Percentiles rank a stretch among this genome's conserved stretches.
These are phyloP conservation scores for Congeria kusceri DNA, from an alignment of 2,888 invertebrate genomes.

Conservation along the genomic window DNA sequence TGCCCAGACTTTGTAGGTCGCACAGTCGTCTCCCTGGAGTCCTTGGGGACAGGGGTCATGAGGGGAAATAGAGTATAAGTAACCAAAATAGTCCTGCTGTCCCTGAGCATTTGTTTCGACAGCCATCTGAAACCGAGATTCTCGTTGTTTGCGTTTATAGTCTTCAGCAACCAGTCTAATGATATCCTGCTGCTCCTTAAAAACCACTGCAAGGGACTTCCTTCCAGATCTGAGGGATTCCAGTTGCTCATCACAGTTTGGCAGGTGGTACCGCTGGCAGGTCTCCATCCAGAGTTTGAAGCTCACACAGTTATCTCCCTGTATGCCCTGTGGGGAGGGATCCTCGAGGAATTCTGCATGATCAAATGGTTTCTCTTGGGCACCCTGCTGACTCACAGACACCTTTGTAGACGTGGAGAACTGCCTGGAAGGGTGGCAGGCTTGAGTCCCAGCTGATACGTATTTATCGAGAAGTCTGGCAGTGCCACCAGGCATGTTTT, in stretches of 20 bases:
- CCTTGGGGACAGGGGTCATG: constrained; percentile 79
- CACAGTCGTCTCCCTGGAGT: constrained; percentile 81
- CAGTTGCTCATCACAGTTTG: constrained; percentile 78
- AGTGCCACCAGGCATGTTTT: constrained; percentile 49
- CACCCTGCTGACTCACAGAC: constrained; percentile 36
- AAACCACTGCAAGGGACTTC: constrained; percentile 78
- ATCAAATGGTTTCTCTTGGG: constrained; percentile 25
- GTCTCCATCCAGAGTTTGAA: constrained; percentile 81
- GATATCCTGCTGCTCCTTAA: constrained; percentile 79
- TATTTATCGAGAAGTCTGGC: constrained; percentile 51
- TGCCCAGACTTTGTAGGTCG: constrained; percentile 78
- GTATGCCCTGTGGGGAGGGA: constrained; percentile 79
- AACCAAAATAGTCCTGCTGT: constrained; percentile 48
- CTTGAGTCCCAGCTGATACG: constrained; percentile 23
- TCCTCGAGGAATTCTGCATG: constrained; percentile 21
- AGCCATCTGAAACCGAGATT: constrained; percentile 2
- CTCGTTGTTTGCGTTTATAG: constrained; percentile 48
- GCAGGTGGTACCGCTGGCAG: constrained; percentile 77
- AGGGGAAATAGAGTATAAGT: constrained; percentile 44
- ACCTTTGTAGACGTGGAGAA: constrained; percentile 21
- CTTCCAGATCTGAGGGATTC: constrained; percentile 74
- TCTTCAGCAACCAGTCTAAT: constrained; percentile 73
- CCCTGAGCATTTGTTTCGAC: constrained; percentile 48
- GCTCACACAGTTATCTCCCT: constrained; percentile 79
- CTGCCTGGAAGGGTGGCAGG: constrained; percentile 48